A percentile compares a stretch with the other conserved stretches of the same genome.
Evolutionary conservation across 2,113 vertebrate genomes (phyloP).

Genomic region (Crotalus tigris): DNA sequence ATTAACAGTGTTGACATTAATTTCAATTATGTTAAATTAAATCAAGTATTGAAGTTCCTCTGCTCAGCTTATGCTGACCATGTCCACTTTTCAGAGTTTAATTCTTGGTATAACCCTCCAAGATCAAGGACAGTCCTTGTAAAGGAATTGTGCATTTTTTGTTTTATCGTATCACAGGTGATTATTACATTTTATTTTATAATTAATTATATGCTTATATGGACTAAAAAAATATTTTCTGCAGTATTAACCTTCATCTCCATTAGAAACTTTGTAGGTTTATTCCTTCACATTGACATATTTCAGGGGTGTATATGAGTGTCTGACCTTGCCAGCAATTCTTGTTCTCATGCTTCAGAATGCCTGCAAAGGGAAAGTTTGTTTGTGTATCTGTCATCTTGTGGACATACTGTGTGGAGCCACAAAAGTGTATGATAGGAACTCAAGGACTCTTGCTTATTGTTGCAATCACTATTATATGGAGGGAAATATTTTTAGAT

Average conservation of each 20-base stretch:
- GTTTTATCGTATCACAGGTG: neutral
- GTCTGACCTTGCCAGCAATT: neutral
- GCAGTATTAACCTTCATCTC: neutral
- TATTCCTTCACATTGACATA: neutral
- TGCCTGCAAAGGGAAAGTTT: neutral
- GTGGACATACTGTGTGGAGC: neutral
- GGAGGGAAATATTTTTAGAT: neutral
- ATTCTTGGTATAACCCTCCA: neutral
- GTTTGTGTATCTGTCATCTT: neutral
- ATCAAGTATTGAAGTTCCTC: neutral
- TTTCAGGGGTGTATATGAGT: neutral
- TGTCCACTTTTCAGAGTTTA: neutral
- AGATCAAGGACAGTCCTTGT: neutral
- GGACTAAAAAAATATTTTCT: neutral
- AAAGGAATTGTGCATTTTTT: neutral
- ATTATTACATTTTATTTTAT: neutral
- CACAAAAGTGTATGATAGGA: neutral
- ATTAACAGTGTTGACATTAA: neutral
- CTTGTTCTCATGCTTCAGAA: neutral
- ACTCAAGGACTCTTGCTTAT: neutral
- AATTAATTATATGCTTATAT: neutral
- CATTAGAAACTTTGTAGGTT: neutral
- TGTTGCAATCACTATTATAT: neutral
- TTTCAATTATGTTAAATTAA: neutral
- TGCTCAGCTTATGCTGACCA: neutral